Evolutionary conservation across 2,797 vertebrate genomes (phyloP), one percentile per base, ranked within the genome.

Genomic region (Acanthurus lineatus): DNA sequence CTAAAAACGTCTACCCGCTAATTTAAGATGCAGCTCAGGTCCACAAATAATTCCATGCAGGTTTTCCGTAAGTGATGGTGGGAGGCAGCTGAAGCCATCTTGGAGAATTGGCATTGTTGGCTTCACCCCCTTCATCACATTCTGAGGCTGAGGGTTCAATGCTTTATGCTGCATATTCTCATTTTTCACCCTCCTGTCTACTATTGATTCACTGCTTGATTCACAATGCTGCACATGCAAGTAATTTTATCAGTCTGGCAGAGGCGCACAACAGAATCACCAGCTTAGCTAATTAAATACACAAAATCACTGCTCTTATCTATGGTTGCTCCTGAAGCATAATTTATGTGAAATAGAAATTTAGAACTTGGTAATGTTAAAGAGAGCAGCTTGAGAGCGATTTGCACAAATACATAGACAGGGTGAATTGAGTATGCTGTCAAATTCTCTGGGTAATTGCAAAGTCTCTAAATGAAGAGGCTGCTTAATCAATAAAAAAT

Each of bases 141-240:
- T 76, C 53, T 40, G 52, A 74, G 62, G 53, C 59, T 28, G 45
- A 75, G 51, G 63, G 68, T 83, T 79, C 80, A 32, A 82, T 76
- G 76, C 69, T 89, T 83, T 76, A 82, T 75, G 79, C 62, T 12
- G 60, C 69, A 79, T 79, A 65, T 84, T 90, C 86, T 83, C 83
- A 80, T 81, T 91, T 90, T 85, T 89, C 73, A 74, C 52, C 77
- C 84, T 85, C 77, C 49, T 60, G 85, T 80, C 73, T 70, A n/a
- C 25, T 80, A 90, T 86, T 76, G 89, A 92, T 92, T 91, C 71
- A 65, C 76, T 38, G 77, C 63, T 87, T 42, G 40, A 42, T 42
- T 42, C 40, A 42, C 40, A 42, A 42, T 87, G 77, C 82, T 72
- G 69, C 68, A 81, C 77, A 77, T 83, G 79, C 56, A 68, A 56